Conservation (phyloP, 2,888 invertebrate species). For the Idaea straminata region DNA sequence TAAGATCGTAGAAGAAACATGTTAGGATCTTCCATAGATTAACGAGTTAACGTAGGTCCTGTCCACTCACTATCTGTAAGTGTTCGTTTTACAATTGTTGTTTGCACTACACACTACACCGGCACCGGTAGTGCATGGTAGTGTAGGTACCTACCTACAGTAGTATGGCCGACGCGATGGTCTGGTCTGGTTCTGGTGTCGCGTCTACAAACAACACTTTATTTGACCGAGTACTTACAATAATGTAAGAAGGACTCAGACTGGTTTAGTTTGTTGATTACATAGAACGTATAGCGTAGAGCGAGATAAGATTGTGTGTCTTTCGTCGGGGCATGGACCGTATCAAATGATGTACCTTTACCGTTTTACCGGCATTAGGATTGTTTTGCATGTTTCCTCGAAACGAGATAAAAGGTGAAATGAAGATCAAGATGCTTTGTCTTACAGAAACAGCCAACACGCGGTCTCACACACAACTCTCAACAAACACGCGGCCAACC, state of each 20-base stretch:
- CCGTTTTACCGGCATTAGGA: neutral
- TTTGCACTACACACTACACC: too few species aligned
- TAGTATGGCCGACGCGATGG: neutral
- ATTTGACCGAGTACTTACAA: neutral
- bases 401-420: neutral
- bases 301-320: neutral
- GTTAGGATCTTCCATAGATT: too few species aligned
- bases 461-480: neutral
- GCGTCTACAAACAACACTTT: neutral
- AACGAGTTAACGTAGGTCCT: too few species aligned
- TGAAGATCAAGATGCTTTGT: neutral
- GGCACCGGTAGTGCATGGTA: too few species aligned
- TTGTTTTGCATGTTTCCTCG: neutral
- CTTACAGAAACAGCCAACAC: neutral
- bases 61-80: too few species aligned
- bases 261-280: neutral
- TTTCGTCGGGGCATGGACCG: neutral
- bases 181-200: neutral
- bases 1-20: too few species aligned
- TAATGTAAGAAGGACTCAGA: neutral
- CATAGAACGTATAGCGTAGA: neutral
- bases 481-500: neutral
- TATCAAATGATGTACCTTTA: neutral
- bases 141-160: too few species aligned
- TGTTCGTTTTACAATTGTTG: too few species aligned